Evolutionary conservation across 2,113 vertebrate species (phyloP).

Genomic region (Hippocampus mohnikei): DNA sequence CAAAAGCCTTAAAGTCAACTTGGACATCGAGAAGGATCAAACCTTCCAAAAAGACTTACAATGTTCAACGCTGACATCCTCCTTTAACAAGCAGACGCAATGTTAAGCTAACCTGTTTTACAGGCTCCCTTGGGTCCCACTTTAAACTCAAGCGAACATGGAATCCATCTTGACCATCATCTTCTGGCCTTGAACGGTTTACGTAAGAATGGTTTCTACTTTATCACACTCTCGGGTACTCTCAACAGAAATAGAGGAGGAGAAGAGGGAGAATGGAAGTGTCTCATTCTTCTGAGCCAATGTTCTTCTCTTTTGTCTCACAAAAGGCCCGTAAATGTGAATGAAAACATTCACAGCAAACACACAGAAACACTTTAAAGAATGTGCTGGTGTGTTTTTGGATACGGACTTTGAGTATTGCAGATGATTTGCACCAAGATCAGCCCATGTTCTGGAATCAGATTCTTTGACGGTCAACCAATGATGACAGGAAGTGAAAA

Average conservation of each 20-base stretch:
- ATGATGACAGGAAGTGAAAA: not conserved
- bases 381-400: conserved; percentile 8
- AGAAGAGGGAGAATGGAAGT: not conserved
- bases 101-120: conserved; percentile 59
- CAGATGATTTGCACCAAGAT: not conserved
- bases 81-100: conserved; percentile 34
- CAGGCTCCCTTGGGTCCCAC: conserved; percentile 34
- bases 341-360: conserved; percentile 20
- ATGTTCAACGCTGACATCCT: conserved; percentile 46
- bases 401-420: conserved; percentile 7
- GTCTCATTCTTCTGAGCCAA: conserved; percentile 9
- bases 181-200: conserved; percentile 22
- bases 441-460: no score
- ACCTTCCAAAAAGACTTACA: conserved; percentile 59
- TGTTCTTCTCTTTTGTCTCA: conserved; percentile 15
- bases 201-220: conserved; percentile 23
- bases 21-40: conserved; percentile 40
- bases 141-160: conserved; percentile 20
- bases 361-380: not conserved
- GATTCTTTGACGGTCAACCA: not conserved
- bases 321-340: conserved; percentile 5
- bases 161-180: conserved; percentile 26
- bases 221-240: conserved; percentile 35
- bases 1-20: conserved; percentile 44
- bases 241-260: not conserved